Evolutionary conservation across 2,113 vertebrate genomes (phyloP).

Genomic region (Sisor rabdophorus): DNA sequence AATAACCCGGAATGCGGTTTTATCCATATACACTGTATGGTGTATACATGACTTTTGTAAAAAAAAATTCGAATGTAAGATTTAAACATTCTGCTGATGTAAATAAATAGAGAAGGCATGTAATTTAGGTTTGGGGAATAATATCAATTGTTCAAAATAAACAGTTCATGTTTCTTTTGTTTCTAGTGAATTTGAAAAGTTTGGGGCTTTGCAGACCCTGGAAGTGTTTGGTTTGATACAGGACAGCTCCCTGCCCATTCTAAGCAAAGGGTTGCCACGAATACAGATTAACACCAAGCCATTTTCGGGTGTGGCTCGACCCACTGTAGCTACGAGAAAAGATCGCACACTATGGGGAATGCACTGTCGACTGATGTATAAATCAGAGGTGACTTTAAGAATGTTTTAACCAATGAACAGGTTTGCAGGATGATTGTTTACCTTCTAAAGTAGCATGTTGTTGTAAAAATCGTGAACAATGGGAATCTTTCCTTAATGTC

Average conservation of each 20-base stretch:
- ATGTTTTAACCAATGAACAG: neutral
- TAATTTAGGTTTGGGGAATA: too few relatives aligned
- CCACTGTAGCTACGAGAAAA: constrained; percentile 67
- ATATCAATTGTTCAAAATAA: too few relatives aligned
- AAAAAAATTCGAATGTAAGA: too few relatives aligned
- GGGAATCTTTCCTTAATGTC: too few relatives aligned
- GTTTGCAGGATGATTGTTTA: neutral
- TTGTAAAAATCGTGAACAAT: too few relatives aligned
- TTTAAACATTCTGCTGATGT: too few relatives aligned
- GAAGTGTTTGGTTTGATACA: constrained; percentile 85
- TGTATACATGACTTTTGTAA: too few relatives aligned
- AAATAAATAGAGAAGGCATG: too few relatives aligned
- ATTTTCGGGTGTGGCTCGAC: constrained; percentile 80
- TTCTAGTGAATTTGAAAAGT: constrained; percentile 77
- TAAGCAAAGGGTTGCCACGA: constrained; percentile 73
- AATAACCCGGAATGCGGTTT: too few relatives aligned
- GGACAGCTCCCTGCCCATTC: constrained; percentile 70
- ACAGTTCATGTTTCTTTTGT: neutral
- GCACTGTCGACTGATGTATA: constrained; percentile 70
- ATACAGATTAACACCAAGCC: constrained; percentile 78
- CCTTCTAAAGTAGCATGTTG: too few relatives aligned
- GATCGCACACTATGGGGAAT: constrained; percentile 79
- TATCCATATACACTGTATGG: too few relatives aligned
- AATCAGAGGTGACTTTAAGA: constrained; percentile 4
- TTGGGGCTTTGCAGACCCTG: constrained; percentile 73